These are phyloP conservation scores for Erpornis zantholeuca DNA, from an alignment of 2,113 vertebrate species.

Conservation along the genomic window DNA sequence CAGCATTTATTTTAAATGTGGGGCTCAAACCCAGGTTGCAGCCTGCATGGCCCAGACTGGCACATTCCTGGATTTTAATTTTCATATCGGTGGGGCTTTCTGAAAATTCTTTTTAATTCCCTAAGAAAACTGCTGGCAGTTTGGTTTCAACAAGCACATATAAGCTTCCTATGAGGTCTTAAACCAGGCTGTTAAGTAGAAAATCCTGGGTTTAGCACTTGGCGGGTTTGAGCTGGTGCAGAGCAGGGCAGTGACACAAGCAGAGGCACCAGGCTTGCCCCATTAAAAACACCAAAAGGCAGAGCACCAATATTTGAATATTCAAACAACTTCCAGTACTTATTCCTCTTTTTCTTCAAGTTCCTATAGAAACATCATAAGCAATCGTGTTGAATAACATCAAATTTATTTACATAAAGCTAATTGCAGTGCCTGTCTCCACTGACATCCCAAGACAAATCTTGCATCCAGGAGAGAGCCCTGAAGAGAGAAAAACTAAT, in stretches of 20 bases:
- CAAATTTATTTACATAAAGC: not conserved
- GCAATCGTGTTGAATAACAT: not conserved
- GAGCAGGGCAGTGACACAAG: not conserved
- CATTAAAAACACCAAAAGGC: not conserved
- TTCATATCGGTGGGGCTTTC: not conserved
- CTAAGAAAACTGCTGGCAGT: not conserved
- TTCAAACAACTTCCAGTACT: not conserved
- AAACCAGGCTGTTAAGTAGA: not conserved
- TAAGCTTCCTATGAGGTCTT: not conserved
- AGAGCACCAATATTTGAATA: not conserved
- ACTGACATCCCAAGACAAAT: constrained; percentile 14
- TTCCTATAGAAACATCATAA: not conserved
- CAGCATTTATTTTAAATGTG: not conserved
- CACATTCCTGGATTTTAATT: not conserved
- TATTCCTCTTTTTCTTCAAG: not conserved
- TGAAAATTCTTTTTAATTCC: not conserved
- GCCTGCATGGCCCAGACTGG: not conserved
- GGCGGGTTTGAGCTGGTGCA: not conserved
- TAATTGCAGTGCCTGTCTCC: constrained; percentile 12
- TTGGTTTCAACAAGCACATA: not conserved
- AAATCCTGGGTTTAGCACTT: not conserved
- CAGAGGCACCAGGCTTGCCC: accelerated
- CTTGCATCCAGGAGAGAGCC: not conserved
- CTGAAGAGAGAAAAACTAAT: constrained; percentile 18
- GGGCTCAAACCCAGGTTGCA: not conserved